A percentile compares a stretch with the other conserved stretches of the same genome.
Evolutionary conservation across 1,140 invertebrate genomes (phyloP).

Genomic region (Leptinotarsa defecta): DNA sequence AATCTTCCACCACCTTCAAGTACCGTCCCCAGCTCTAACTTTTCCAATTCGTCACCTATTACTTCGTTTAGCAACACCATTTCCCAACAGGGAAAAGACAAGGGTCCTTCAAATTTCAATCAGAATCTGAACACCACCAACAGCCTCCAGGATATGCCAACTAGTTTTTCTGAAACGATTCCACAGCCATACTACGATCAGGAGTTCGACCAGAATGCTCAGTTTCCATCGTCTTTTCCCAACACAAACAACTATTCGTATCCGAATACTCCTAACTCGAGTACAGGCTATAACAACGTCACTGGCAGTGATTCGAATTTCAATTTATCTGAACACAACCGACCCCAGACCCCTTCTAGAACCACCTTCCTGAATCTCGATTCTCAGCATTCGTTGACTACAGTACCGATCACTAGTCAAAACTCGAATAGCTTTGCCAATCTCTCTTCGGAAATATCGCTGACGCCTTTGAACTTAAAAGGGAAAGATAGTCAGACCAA

Average conservation of each 20-base stretch:
- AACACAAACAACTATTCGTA: conserved; percentile 25
- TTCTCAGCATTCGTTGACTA: conserved; percentile 22
- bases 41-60: conserved; percentile 25
- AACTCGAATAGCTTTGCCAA: conserved; percentile 27
- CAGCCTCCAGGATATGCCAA: conserved; percentile 35
- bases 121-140: conserved; percentile 26
- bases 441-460: conserved; percentile 38
- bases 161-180: conserved; percentile 37
- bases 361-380: conserved; percentile 39
- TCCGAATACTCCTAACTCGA: conserved; percentile 24
- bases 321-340: conserved; percentile 24
- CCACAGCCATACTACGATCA: conserved; percentile 33
- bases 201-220: conserved; percentile 37
- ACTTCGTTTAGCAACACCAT: conserved; percentile 36
- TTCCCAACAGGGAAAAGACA: conserved; percentile 25
- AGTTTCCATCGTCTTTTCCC: conserved; percentile 31
- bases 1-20: not conserved
- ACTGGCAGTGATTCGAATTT: conserved; percentile 12
- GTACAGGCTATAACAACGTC: conserved; percentile 15
- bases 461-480: conserved; percentile 36
- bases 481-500: not conserved
- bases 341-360: conserved; percentile 19
- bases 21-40: conserved; percentile 1
- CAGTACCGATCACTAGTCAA: not conserved
- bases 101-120: conserved; percentile 25